phyloP scores from a whole-genome alignment of 2,113 vertebrate genomes.

The Todiramphus saurophagus region DNA sequence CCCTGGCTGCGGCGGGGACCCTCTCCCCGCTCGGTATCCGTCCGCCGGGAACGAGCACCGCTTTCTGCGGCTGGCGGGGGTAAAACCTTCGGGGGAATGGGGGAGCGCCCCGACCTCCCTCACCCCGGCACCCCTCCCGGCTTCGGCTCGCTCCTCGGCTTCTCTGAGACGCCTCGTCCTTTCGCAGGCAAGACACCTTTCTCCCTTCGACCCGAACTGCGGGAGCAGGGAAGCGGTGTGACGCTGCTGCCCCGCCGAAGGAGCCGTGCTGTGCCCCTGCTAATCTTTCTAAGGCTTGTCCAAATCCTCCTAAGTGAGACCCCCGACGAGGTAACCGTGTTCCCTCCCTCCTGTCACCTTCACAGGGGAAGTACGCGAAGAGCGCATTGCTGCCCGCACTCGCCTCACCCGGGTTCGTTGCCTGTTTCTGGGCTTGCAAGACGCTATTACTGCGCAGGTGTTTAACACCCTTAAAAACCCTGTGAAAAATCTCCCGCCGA shows the following conservation, averaged over 20 bases:
- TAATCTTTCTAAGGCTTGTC: not conserved
- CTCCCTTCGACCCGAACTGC: not conserved
- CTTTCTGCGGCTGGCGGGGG: too few relatives aligned
- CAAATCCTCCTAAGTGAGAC: not conserved
- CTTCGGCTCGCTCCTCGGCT: not conserved
- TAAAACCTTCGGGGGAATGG: not conserved
- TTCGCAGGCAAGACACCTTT: not conserved
- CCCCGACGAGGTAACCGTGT: not conserved
- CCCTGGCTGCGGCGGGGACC: not conserved
- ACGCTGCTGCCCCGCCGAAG: not conserved
- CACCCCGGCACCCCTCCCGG: not conserved
- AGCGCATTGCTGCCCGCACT: not conserved
- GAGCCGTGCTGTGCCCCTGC: not conserved
- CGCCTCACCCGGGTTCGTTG: not conserved
- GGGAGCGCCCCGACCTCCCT: not conserved
- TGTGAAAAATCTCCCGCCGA: not conserved
- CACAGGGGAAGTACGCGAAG: not conserved
- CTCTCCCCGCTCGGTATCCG: not conserved
- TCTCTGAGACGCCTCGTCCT: not conserved
- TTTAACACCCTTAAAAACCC: not conserved
- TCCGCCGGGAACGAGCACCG: not conserved
- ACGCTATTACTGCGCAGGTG: accelerated
- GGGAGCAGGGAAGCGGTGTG: not conserved
- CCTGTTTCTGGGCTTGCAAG: not conserved
- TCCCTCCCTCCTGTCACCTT: not conserved